phyloP scores from a whole-genome alignment of 1,140 invertebrate genomes.

The Zaprionus camerounensis region DNA sequence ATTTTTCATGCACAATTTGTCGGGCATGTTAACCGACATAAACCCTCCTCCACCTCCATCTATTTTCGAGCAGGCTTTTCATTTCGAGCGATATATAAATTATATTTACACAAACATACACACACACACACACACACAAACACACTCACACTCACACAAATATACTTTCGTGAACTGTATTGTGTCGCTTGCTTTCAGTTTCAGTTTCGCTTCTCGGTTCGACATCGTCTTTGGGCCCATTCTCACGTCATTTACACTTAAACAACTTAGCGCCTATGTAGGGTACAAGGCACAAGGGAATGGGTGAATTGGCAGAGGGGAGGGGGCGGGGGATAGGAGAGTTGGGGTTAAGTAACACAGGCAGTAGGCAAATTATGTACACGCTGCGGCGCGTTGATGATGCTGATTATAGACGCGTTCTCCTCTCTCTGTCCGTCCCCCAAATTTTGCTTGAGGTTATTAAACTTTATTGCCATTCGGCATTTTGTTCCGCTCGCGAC shows the following conservation, averaged over 20 bases:
- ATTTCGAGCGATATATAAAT: slow-evolving; percentile 59
- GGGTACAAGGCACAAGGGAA: background rate
- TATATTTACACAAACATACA: slow-evolving; percentile 40
- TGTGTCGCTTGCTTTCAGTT: slow-evolving; percentile 48
- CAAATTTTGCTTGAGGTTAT: slow-evolving; percentile 72
- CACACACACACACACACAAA: slow-evolving; percentile 10
- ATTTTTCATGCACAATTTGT: slow-evolving; percentile 69
- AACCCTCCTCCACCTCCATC: background rate
- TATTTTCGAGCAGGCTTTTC: slow-evolving; percentile 34
- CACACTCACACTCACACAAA: slow-evolving; percentile 9
- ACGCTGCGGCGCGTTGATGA: slow-evolving; percentile 75
- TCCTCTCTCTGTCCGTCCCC: background rate
- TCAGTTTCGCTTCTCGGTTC: slow-evolving; percentile 16
- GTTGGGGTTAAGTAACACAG: slow-evolving; percentile 5
- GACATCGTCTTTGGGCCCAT: slow-evolving; percentile 44
- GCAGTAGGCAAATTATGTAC: slow-evolving; percentile 53
- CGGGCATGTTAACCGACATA: slow-evolving; percentile 11
- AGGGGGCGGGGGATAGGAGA: background rate
- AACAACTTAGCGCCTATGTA: slow-evolving; percentile 72
- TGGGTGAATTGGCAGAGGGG: too few relatives aligned
- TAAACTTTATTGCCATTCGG: slow-evolving; percentile 77
- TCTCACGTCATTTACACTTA: slow-evolving; percentile 81
- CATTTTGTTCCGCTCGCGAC: slow-evolving; percentile 51
- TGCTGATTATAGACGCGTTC: slow-evolving; percentile 68
- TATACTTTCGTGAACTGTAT: slow-evolving; percentile 5